Evolutionary conservation across 2,113 vertebrate genomes (phyloP).

Genomic region (Cranoglanis bouderius): DNA sequence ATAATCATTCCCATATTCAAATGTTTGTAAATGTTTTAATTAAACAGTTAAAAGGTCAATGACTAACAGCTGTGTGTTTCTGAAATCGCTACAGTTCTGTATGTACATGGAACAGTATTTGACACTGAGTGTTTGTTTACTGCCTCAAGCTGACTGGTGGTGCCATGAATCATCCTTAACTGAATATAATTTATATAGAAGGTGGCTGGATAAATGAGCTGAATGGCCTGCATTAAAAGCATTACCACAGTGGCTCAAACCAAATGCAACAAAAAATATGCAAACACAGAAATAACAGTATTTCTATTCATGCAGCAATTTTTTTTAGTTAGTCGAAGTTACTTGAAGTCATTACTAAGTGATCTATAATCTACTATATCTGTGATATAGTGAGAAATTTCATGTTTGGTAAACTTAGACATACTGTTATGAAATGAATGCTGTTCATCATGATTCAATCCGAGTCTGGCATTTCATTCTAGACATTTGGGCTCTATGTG

Average conservation of each 20-base stretch:
- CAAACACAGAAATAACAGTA: not conserved
- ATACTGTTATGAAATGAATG: not conserved
- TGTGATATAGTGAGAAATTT: not conserved
- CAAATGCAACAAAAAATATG: not conserved
- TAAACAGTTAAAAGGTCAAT: conserved; percentile 15
- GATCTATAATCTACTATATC: not conserved
- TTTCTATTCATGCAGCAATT: not conserved
- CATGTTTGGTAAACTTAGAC: not conserved
- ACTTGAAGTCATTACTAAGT: not conserved
- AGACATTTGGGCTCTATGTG: not conserved
- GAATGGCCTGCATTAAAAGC: not conserved
- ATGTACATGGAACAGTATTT: not conserved
- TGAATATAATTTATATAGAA: conserved; percentile 18
- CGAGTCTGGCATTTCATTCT: not conserved
- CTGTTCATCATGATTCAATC: not conserved
- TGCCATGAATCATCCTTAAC: conserved; percentile 5
- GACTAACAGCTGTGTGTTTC: conserved; percentile 3
- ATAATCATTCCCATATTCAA: conserved; percentile 8
- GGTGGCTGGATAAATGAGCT: conserved; percentile 9
- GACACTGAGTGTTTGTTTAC: conserved; percentile 5
- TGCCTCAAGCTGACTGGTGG: conserved; percentile 2
- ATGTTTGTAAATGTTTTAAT: conserved; percentile 8
- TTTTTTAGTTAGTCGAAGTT: not conserved
- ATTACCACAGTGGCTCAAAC: not conserved
- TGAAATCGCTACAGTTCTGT: not conserved